Conservation (phyloP, 2,888 invertebrate species). For the Coecobrya sp. region DNA sequence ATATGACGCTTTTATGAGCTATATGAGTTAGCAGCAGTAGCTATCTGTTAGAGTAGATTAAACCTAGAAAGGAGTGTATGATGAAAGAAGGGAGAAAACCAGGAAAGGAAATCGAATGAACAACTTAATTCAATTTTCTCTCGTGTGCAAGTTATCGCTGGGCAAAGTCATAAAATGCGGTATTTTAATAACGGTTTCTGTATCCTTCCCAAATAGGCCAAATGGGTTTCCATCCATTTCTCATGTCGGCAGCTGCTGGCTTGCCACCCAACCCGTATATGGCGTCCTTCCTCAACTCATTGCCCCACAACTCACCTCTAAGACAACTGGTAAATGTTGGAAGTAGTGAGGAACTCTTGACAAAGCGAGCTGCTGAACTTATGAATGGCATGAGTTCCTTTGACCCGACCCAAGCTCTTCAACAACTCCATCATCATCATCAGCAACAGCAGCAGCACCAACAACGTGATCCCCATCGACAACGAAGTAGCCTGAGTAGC, state of each 20-base stretch:
- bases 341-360: conserved; percentile 79
- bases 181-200: conserved; percentile 58
- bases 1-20: neutral
- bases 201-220: conserved; percentile 80
- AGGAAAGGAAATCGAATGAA: conserved; percentile 10
- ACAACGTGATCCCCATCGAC: conserved; percentile 75
- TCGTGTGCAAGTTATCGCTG: conserved; percentile 1
- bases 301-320: conserved; percentile 86
- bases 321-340: conserved; percentile 85
- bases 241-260: conserved; percentile 88
- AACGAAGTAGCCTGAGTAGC: conserved; percentile 74
- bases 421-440: conserved; percentile 66
- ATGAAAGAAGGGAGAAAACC: too few species aligned
- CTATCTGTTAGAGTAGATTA: too few species aligned
- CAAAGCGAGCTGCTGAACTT: conserved; percentile 78
- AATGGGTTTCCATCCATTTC: conserved; percentile 89
- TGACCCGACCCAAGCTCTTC: conserved; percentile 70
- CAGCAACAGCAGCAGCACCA: conserved; percentile 64
- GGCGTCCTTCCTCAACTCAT: conserved; percentile 85
- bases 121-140: conserved; percentile 48
- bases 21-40: neutral
- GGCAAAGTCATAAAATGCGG: conserved; percentile 68
- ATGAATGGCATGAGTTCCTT: conserved; percentile 75
- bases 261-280: conserved; percentile 85
- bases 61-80: too few species aligned